Conservation (phyloP, 2,888 invertebrate genomes). For the Dicroscelio sp. region DNA sequence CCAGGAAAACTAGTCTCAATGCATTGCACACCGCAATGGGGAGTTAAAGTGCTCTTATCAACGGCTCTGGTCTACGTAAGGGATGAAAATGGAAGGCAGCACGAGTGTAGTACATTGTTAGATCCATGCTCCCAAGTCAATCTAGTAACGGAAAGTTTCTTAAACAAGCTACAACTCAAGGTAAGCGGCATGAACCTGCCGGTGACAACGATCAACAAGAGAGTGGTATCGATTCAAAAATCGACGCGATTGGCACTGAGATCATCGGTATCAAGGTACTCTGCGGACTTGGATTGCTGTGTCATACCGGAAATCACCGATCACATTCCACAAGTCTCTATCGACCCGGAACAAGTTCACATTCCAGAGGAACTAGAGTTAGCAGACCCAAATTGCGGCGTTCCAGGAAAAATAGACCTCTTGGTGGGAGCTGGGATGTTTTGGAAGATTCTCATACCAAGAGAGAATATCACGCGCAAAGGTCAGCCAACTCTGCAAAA, state of each 20-base stretch:
- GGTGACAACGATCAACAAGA: neutral
- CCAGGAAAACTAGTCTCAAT: neutral
- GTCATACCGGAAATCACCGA: neutral
- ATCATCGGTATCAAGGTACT: neutral
- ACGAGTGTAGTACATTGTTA: neutral
- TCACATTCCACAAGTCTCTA: neutral
- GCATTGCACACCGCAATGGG: neutral
- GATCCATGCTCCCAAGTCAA: neutral
- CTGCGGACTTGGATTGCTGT: neutral
- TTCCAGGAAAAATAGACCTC: neutral
- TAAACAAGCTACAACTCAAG: neutral
- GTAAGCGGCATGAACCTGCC: neutral
- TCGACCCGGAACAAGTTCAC: neutral
- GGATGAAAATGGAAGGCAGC: neutral
- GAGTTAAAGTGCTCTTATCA: neutral
- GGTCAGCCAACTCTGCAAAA: conserved; percentile 18
- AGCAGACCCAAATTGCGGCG: conserved; percentile 31
- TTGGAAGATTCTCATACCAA: conserved; percentile 12
- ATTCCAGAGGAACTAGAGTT: neutral
- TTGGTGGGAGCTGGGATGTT: neutral
- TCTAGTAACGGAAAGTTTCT: neutral
- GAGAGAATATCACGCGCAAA: neutral
- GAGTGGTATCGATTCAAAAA: neutral
- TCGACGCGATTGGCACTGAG: neutral
- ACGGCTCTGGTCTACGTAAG: neutral